Percentiles rank a stretch among this genome's conserved stretches.
phyloP scores from a whole-genome alignment of 2,797 vertebrate genomes.

The Sebastes glaucus region DNA sequence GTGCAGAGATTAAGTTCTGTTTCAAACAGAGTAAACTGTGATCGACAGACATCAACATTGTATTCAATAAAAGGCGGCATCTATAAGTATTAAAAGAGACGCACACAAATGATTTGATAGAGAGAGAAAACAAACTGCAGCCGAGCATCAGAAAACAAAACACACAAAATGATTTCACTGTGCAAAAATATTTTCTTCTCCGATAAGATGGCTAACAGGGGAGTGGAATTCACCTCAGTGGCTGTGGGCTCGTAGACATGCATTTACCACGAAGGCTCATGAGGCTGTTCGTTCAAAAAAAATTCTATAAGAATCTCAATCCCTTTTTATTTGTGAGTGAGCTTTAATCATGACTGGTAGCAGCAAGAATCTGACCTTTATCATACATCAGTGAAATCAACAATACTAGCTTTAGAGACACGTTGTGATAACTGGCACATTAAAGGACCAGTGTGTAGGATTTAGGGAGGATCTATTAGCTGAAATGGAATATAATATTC shows the following conservation, averaged over 20 bases:
- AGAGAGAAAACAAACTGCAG: neutral
- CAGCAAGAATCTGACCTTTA: constrained; percentile 4
- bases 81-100: neutral
- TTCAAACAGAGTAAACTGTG: constrained; percentile 1
- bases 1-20: neutral
- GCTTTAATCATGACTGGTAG: constrained; percentile 1
- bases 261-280: neutral
- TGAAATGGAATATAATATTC: neutral
- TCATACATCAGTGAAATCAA: constrained; percentile 5
- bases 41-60: neutral
- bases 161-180: constrained; percentile 1
- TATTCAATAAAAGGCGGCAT: neutral
- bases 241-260: neutral
- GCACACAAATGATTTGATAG: neutral
- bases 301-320: constrained; percentile 11
- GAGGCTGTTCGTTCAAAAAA: neutral
- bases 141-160: constrained; percentile 11
- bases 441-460: neutral
- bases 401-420: neutral
- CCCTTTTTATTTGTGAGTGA: constrained; percentile 55
- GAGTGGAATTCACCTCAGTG: neutral
- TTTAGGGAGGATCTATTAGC: neutral
- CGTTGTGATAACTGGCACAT: constrained; percentile 10
- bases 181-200: constrained; percentile 16
- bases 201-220: neutral